Evolutionary conservation across 1,140 invertebrate species (phyloP).

Genomic region (Drosophila kanapiae): DNA sequence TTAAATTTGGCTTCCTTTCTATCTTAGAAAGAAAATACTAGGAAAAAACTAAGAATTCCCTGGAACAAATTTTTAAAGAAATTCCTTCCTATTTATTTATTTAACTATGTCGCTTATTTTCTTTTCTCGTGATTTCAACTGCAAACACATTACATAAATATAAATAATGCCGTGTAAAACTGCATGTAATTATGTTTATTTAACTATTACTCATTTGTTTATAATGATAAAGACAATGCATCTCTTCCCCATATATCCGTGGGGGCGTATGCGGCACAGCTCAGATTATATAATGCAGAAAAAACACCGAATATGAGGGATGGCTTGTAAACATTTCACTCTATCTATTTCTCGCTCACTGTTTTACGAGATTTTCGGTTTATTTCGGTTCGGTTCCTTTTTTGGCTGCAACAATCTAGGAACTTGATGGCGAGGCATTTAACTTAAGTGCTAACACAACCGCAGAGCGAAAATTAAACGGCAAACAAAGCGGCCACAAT

Average conservation of each 20-base stretch:
- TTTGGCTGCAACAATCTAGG: slow-evolving; percentile 33
- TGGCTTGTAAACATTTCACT: slow-evolving; percentile 15
- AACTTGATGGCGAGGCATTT: slow-evolving; percentile 44
- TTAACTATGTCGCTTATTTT: not conserved
- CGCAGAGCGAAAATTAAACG: slow-evolving; percentile 39
- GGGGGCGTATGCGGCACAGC: slow-evolving; percentile 11
- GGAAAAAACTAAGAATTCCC: too few species aligned
- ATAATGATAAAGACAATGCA: not conserved
- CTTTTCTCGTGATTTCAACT: too few species aligned
- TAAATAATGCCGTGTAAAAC: not conserved
- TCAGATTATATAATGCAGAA: slow-evolving; percentile 12
- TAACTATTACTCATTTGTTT: slow-evolving; percentile 12
- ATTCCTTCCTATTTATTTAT: too few species aligned
- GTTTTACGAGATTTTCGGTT: slow-evolving; percentile 26
- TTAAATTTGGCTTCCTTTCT: too few species aligned
- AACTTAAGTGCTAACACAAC: slow-evolving; percentile 45
- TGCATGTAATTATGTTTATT: not conserved
- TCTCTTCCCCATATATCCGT: not conserved
- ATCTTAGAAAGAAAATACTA: not conserved
- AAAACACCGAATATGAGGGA: slow-evolving; percentile 15
- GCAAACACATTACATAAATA: not conserved
- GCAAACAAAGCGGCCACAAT: slow-evolving; percentile 41
- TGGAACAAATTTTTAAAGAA: not conserved
- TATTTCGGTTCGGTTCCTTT: slow-evolving; percentile 30
- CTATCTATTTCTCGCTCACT: slow-evolving; percentile 13